These are phyloP conservation scores for Numenius phaeopus DNA, from an alignment of 2,797 vertebrate species.

Conservation along the genomic window DNA sequence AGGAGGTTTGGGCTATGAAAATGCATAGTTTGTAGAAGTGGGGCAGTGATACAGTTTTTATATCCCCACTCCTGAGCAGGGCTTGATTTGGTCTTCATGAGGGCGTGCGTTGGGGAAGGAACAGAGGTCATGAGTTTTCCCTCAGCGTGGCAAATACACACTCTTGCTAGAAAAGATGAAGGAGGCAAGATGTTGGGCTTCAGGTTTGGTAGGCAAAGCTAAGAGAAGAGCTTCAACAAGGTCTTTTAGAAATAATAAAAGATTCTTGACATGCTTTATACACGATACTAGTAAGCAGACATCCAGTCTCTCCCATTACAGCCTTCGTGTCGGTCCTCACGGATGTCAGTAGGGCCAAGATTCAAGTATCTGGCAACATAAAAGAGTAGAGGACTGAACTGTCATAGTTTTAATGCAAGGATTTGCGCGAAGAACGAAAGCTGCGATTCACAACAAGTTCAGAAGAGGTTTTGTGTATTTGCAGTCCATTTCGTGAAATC, in stretches of 20 bases:
- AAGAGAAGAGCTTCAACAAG: neutral
- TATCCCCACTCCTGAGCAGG: neutral
- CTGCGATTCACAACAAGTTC: neutral
- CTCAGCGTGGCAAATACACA: neutral
- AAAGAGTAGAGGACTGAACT: neutral
- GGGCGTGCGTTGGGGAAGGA: neutral
- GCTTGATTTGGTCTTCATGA: neutral
- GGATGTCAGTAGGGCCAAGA: neutral
- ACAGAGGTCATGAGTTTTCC: neutral
- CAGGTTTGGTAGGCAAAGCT: neutral
- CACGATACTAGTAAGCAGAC: neutral
- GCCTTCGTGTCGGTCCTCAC: rapidly evolving
- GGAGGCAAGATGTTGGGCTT: neutral
- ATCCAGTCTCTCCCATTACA: neutral
- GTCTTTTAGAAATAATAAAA: neutral
- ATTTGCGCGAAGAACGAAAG: neutral
- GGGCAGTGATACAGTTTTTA: neutral
- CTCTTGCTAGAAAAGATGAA: neutral
- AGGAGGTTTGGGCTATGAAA: neutral
- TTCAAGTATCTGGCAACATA: neutral
- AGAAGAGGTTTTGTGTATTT: neutral
- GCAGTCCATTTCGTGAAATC: neutral
- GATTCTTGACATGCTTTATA: neutral
- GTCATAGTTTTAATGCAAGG: neutral
- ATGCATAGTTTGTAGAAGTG: neutral